Evolutionary conservation across 35 echinoderm and acorn worm genomes (phyloP), one percentile per base, ranked within the genome.

Genomic region (Chiridota heheva): DNA sequence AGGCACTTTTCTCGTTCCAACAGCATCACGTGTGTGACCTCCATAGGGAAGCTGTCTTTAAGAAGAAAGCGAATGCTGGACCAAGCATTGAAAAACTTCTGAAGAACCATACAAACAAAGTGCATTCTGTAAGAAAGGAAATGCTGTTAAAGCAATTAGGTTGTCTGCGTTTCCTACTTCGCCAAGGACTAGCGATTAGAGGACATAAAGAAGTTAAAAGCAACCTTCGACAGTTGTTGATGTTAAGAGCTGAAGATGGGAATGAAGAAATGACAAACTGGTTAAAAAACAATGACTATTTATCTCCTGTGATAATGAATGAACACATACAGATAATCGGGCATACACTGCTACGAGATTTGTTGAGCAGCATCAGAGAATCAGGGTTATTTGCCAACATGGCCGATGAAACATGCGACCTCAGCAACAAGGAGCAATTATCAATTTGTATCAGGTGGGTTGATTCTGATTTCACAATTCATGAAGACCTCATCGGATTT

Each of bases 401-500:
- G 56, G 76, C 76, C 38, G 76, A 80, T 80, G 76, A 80, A 42
- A 40, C 59, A 2, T 10, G 55, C 6, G 56, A 80, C 59, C 5
- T 80, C 15, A n/a, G 12, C 38, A 80, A 80, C 76, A 13, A 18
- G 39, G 76, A 80, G 30, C 76, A 80, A 32, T 8, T 80, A 10
- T 13, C 34, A 2, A 80, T 80, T 27, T 80, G 55, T 38, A 64
- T 80, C 56, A 68, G 76, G 18, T 80, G 76, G 76, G 76, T 80
- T 18, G 76, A 80, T 33, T 12, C 30, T n/a, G 7, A 27, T n/a
- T 80, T 80, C 2, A 22, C 15, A n/a, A 36, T 63, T 6, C 76
- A 80, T 25, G 76, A 80, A 63, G 76, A 80, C 39, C 31, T 60
- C 76, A 60, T 80, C 30, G 76, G 76, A 64, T 36, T 80, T 7